Conservation (phyloP, 2,888 invertebrate genomes). For the Rhagium mordax region DNA sequence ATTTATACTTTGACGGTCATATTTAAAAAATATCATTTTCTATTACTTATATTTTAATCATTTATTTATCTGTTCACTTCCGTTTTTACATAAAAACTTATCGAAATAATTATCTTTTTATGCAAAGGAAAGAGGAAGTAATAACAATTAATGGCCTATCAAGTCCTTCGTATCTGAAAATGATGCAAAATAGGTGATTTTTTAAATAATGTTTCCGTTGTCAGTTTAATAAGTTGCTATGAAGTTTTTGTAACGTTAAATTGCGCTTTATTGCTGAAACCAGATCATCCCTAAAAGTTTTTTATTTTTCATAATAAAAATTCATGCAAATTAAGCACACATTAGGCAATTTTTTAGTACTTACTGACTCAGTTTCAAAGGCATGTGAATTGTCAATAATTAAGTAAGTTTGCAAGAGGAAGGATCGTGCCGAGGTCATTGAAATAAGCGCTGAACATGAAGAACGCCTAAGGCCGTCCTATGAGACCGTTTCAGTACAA, state of each 20-base stretch:
- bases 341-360: too few species aligned
- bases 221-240: neutral
- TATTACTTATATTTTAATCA: slow-evolving; percentile 29
- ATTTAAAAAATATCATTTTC: slow-evolving; percentile 39
- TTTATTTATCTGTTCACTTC: slow-evolving; percentile 17
- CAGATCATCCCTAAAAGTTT: too few species aligned
- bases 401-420: too few species aligned
- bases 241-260: neutral
- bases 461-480: too few species aligned
- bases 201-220: neutral
- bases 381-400: too few species aligned
- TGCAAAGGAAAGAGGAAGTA: slow-evolving; percentile 1
- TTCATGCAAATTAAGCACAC: too few species aligned
- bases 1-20: slow-evolving; percentile 48
- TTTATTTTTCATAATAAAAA: too few species aligned
- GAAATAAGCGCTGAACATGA: too few species aligned
- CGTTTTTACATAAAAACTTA: slow-evolving; percentile 15
- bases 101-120: slow-evolving; percentile 30
- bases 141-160: neutral
- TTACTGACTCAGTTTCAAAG: too few species aligned
- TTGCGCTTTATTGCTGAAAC: neutral
- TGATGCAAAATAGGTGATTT: neutral
- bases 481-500: too few species aligned
- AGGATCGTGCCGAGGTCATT: too few species aligned
- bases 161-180: neutral